Percentiles rank a stretch among this genome's conserved stretches.
phyloP scores from a whole-genome alignment of 23 tunicate genomes.

The Clavelina lepadiformis region DNA sequence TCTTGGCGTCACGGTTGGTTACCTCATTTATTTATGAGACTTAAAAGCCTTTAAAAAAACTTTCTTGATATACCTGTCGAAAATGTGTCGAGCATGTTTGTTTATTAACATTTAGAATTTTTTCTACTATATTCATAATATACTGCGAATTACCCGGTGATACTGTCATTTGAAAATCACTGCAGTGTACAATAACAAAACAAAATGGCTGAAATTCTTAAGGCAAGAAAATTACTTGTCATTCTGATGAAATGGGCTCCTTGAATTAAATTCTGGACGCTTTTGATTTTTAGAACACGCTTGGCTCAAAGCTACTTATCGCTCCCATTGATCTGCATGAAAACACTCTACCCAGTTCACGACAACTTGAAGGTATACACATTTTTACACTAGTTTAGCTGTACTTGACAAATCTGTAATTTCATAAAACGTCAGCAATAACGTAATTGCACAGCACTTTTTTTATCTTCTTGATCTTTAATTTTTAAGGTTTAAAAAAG shows the following conservation, averaged over 20 bases:
- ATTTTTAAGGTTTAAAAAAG: no score
- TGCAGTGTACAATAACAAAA: constrained; percentile 55
- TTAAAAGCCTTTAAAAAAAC: no score
- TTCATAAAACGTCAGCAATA: no score
- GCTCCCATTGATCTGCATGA: constrained; percentile 20
- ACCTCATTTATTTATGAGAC: no score
- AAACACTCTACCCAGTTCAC: constrained; percentile 47
- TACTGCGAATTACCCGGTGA: constrained; percentile 57
- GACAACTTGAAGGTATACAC: constrained; percentile 47
- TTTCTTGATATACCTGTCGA: no score
- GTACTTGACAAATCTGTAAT: no score
- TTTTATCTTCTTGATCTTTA: no score
- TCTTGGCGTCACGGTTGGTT: no score
- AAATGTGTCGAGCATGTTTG: neutral
- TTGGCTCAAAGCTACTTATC: constrained; percentile 37
- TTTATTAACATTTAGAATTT: neutral
- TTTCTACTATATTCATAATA: constrained; percentile 8
- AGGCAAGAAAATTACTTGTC: constrained; percentile 8
- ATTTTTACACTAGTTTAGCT: no score
- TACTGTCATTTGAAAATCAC: constrained; percentile 80
- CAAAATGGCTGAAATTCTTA: constrained; percentile 67
- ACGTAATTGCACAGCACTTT: no score
- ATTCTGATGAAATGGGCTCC: neutral
- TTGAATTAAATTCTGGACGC: neutral
- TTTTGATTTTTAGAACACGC: constrained; percentile 20